phyloP scores from a whole-genome alignment of 1,140 invertebrate genomes.

The Druon quercuslanigerum region DNA sequence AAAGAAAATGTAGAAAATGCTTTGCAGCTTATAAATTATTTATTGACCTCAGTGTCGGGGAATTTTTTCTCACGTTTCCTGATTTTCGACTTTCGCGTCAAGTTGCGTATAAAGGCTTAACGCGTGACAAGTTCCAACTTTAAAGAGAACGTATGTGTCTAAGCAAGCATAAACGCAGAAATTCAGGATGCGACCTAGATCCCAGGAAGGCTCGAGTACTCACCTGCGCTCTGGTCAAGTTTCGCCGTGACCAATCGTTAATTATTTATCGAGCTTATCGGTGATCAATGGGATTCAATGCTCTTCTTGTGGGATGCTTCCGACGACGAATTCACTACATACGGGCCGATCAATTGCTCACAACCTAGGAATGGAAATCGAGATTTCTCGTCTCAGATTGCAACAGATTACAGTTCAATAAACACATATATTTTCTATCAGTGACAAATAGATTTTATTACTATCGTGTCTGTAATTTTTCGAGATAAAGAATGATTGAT shows the following conservation, averaged over 20 bases:
- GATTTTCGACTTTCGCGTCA: constrained; percentile 31
- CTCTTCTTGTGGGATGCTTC: constrained; percentile 43
- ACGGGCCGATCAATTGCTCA: constrained; percentile 16
- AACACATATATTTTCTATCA: constrained; percentile 20
- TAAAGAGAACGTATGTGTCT: background rate
- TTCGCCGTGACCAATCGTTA: constrained; percentile 62
- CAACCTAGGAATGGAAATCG: constrained; percentile 18
- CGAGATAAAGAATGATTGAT: too few species aligned
- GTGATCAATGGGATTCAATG: constrained; percentile 60
- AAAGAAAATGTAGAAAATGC: constrained; percentile 20
- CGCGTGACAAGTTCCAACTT: constrained; percentile 27
- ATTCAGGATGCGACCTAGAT: constrained; percentile 71
- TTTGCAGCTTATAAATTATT: constrained; percentile 10
- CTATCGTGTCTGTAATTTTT: background rate
- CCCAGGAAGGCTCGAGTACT: constrained; percentile 60
- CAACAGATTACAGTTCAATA: background rate
- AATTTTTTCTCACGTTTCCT: constrained; percentile 30
- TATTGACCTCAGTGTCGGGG: background rate
- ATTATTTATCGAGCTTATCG: constrained; percentile 53
- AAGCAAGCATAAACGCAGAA: constrained; percentile 46
- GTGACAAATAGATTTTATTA: constrained; percentile 22
- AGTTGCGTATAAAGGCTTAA: constrained; percentile 19
- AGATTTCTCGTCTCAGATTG: constrained; percentile 29
- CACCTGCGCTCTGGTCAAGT: constrained; percentile 41
- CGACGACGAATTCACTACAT: constrained; percentile 31